Conservation (phyloP, 2,113 vertebrate genomes). For the Myrmophylax atrothorax region DNA sequence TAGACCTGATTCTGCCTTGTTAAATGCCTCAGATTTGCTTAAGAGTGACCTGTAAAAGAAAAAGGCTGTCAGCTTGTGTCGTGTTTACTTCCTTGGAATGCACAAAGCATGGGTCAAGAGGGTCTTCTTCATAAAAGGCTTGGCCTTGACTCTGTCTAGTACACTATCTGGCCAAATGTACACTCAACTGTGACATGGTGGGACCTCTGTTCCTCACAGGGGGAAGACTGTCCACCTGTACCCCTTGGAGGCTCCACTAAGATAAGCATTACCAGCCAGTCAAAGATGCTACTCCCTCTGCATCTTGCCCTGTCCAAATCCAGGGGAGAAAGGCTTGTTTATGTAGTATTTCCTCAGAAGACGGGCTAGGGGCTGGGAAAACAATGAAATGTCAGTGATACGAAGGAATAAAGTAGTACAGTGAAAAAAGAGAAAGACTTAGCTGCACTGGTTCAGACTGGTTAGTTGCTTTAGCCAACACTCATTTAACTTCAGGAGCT, state of each 20-base stretch:
- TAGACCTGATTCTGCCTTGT: neutral
- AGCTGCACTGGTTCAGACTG: constrained; percentile 27
- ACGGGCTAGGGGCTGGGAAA: neutral
- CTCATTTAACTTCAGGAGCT: constrained; percentile 49
- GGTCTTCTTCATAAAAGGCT: neutral
- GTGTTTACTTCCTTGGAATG: neutral
- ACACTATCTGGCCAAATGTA: neutral
- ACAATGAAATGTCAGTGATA: neutral
- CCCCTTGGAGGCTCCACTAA: neutral
- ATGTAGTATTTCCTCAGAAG: neutral
- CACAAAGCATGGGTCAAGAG: neutral
- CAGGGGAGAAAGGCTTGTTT: neutral
- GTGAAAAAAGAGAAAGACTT: neutral
- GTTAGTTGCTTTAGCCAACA: constrained; percentile 43
- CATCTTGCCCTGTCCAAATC: neutral
- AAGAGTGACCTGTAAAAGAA: neutral
- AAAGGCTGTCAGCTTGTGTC: neutral
- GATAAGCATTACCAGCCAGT: neutral
- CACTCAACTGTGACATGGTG: neutral
- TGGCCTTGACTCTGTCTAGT: neutral
- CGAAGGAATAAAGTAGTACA: neutral
- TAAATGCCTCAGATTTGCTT: neutral
- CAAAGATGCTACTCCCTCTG: neutral
- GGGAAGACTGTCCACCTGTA: neutral
- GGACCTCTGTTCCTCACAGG: neutral